Percentiles rank a stretch among this genome's conserved stretches.
These are phyloP conservation scores for Pipa parva DNA, from an alignment of 2,113 vertebrate genomes.

Conservation along the genomic window DNA sequence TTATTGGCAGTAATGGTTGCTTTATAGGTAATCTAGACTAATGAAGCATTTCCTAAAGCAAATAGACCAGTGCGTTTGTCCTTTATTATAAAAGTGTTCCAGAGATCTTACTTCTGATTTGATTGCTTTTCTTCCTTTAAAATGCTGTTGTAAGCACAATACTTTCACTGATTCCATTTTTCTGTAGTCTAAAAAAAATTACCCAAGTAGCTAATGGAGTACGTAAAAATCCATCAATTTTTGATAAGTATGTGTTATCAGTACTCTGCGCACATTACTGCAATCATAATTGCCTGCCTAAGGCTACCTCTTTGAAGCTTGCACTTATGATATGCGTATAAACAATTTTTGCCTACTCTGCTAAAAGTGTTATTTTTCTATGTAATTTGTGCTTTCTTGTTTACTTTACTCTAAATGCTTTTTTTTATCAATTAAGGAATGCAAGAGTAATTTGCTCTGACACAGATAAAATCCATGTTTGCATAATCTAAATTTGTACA, in stretches of 20 bases:
- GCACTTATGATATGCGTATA: conserved; percentile 42
- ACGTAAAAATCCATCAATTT: conserved; percentile 46
- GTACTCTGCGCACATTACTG: conserved; percentile 46
- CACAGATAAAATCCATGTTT: no score
- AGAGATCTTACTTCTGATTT: neutral
- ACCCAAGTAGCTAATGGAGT: conserved; percentile 25
- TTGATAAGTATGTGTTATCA: conserved; percentile 46
- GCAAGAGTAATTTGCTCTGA: no score
- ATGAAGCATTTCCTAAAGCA: neutral
- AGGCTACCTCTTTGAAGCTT: conserved; percentile 44
- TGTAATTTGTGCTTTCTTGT: neutral
- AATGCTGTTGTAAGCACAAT: conserved; percentile 2
- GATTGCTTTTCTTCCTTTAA: neutral
- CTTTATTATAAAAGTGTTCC: neutral
- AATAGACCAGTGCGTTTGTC: neutral
- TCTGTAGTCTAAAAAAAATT: conserved; percentile 42
- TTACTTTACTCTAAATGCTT: neutral
- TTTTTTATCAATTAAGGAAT: neutral
- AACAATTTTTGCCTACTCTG: conserved; percentile 23
- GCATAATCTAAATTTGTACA: no score
- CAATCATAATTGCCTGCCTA: conserved; percentile 46
- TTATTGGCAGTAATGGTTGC: neutral
- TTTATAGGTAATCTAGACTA: neutral
- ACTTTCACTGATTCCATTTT: neutral
- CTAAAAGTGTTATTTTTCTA: neutral